Base-by-base conservation (phyloP, 2,888 invertebrate species). In the Dryococelus australis region DNA sequence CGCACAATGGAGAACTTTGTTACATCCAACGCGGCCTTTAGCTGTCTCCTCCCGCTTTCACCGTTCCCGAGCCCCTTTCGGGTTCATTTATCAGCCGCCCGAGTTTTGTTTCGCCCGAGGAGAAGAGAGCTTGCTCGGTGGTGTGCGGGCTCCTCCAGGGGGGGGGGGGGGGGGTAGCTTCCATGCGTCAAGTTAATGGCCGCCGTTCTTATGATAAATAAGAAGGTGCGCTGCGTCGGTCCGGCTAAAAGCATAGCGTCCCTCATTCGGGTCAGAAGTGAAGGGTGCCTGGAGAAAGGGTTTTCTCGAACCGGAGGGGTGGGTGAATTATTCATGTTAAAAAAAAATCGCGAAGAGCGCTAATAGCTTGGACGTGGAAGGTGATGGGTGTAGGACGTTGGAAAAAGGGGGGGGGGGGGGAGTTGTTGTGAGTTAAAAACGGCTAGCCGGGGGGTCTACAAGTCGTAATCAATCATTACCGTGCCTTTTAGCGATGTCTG, bases 161-260 rank as follows among this genome's bases (percentile, higher is more conserved):
- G n/a, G n/a, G n/a, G n/a, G n/a, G n/a, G n/a, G n/a, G n/a, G n/a
- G n/a, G n/a, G n/a, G n/a, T n/a, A n/a, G 65, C 27, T 27, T 35
- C 20, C 81, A 81, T 81, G 35, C 81, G 35, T 81, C 81, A 81
- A 16, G 27, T 8, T 81, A 81, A 81, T 81, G 81, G 81, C 81
- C 35, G 27, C 81, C 28, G 81, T 81, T 81, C 35, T 81, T 81
- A 81, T 81, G 81, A 81, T 81, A 81, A 81, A 81, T 81, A 81
- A 81, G 81, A 81, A 81, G 35, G 81, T 81, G 35, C 35, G 35
- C 81, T 81, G 13, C 35, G 81, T 5, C 65, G 65, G 65, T 65
- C 65, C 65, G 65, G 65, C 65, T 65, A 65, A 65, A 65, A 65
- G 65, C 65, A 65, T 24, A 16, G 65, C 65, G 65, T 5, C 16